Conservation (phyloP, 1,140 invertebrate genomes). For the Drosophila sp. region DNA sequence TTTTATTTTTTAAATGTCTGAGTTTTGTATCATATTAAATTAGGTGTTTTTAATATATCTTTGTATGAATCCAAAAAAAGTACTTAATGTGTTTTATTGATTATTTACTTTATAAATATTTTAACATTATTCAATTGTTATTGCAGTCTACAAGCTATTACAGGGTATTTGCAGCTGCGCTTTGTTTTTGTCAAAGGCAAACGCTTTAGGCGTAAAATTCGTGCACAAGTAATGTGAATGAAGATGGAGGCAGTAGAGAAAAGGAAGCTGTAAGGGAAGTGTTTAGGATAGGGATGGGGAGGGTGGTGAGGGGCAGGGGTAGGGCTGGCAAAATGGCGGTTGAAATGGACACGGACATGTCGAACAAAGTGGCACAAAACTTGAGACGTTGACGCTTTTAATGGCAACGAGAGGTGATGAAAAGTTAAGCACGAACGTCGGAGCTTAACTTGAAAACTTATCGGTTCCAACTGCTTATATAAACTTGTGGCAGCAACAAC, state of each 20-base stretch:
- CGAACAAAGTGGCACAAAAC: slow-evolving; percentile 33
- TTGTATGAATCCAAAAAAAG: no score
- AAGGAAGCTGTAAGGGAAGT: neutral
- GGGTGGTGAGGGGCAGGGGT: neutral
- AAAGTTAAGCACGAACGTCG: slow-evolving; percentile 45
- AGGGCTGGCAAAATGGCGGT: neutral
- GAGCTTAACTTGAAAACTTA: slow-evolving; percentile 55
- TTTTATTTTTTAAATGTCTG: no score
- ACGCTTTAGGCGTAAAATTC: slow-evolving; percentile 32
- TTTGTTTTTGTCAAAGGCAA: no score
- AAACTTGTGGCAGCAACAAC: slow-evolving; percentile 46
- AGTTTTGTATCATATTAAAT: no score
- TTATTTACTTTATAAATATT: no score
- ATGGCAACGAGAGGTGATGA: slow-evolving; percentile 50
- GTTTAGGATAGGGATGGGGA: neutral
- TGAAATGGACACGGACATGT: slow-evolving; percentile 27
- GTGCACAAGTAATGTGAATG: slow-evolving; percentile 5
- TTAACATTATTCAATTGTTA: no score
- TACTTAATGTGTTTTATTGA: no score
- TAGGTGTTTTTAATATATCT: no score
- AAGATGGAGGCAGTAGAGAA: neutral
- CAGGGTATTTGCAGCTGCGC: no score
- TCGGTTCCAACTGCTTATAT: slow-evolving; percentile 43
- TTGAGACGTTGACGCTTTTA: slow-evolving; percentile 49
- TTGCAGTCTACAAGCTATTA: neutral